Evolutionary conservation across 92 coral and sea anemone genomes (phyloP), one percentile per base, ranked within the genome.

Genomic region (Isaurus tuberculatus): DNA sequence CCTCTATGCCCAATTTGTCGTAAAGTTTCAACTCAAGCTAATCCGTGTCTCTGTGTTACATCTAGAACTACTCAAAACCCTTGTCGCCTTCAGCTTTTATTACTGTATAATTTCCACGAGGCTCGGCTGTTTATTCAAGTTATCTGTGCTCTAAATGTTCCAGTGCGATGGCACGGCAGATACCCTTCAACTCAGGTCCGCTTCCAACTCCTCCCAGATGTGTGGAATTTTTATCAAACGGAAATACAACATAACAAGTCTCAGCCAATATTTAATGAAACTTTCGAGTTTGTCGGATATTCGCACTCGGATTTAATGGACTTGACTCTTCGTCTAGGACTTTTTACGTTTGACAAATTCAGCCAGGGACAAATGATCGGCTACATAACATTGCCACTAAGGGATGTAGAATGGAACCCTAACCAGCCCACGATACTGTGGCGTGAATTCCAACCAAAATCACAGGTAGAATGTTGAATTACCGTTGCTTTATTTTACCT

Each of bases 231-330:
- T 61, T 87, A 87, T 74, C 84, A 87, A 51, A 95, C 98, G 4
- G 91, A 86, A 57, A 83, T 94, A 26, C 92, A 88, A 67, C 64
- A 65, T 10, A 91, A 92, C 88, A 93, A 88, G 29, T 86, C 87
- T 16, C 91, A 90, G 77, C 98, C 98, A 14, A 94, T 94, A 32
- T 95, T 88, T 73, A 91, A 95, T 81, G 98, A 95, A 81, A 86
- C 98, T 17, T 89, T 90, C 61, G 98, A 94, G 88, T 95, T 95
- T 86, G 79, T 94, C 37, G 98, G 92, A 23, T 89, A 90, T 73
- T 79, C 93, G 0, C 84, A 91, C 67, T 81, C 89, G 34, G 98
- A 95, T 22, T 85, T 95, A 3, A 60, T 90, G 81, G 91, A 88
- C 29, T 30, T 89, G 27, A 90, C 91, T 46, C 86, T 95, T 63